Evolutionary conservation across 2,888 invertebrate species (phyloP).

Genomic region (Caenorhabditis becei): DNA sequence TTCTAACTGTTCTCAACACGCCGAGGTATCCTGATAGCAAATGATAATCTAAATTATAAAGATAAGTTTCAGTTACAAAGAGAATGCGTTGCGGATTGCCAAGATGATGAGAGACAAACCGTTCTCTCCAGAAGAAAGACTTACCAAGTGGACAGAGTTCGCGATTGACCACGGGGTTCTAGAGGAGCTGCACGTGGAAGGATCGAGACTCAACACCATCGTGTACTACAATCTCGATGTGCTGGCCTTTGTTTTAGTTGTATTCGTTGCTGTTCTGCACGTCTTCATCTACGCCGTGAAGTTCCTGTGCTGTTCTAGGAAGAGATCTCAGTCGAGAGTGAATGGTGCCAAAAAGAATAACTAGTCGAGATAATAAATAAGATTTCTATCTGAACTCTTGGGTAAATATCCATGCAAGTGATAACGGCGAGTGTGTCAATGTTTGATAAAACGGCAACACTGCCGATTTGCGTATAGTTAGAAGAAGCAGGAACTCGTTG

Average conservation of each 20-base stretch:
- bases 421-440: not conserved
- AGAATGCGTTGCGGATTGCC: constrained; percentile 58
- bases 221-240: constrained; percentile 74
- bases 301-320: constrained; percentile 11
- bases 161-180: constrained; percentile 71
- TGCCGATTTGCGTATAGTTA: constrained; percentile 43
- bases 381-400: constrained; percentile 23
- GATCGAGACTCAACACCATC: constrained; percentile 66
- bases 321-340: constrained; percentile 27
- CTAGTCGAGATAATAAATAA: constrained; percentile 20
- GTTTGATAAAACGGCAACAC: constrained; percentile 45
- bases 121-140: constrained; percentile 68
- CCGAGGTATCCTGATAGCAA: too few species aligned
- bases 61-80: constrained; percentile 63
- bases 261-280: constrained; percentile 32
- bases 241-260: constrained; percentile 35
- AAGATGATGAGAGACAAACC: constrained; percentile 70
- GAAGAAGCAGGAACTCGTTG: constrained; percentile 41
- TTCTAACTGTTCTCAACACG: constrained; percentile 61
- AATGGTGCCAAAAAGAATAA: constrained; percentile 39
- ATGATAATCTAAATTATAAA: not conserved
- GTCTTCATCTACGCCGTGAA: constrained; percentile 37
- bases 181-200: constrained; percentile 69
- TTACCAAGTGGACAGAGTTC: constrained; percentile 72
- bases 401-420: not conserved